phyloP scores from a whole-genome alignment of 1,140 invertebrate species.

The Drosophila ogumai region DNA sequence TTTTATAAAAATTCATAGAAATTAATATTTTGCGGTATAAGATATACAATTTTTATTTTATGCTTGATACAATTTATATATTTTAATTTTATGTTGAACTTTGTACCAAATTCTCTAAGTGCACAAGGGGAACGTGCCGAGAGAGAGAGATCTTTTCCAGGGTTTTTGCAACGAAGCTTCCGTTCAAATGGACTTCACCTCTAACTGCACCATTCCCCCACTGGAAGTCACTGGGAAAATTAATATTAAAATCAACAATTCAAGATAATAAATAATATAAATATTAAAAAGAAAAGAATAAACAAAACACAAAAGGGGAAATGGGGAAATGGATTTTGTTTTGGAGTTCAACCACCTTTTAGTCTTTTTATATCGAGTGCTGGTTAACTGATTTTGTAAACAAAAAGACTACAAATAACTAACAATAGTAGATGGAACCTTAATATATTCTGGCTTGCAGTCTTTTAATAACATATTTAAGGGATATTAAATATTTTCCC shows the following conservation, averaged over 20 bases:
- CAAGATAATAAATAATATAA: too few species aligned
- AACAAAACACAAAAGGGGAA: neutral
- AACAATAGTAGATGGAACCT: neutral
- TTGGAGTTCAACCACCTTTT: neutral
- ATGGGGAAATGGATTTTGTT: conserved; percentile 3
- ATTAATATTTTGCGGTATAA: neutral
- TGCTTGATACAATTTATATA: too few species aligned
- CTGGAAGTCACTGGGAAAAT: neutral
- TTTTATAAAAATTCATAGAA: neutral
- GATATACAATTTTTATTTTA: neutral
- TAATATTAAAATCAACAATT: neutral
- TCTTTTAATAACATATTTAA: neutral
- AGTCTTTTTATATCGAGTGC: conserved; percentile 1
- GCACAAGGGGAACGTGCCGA: conserved; percentile 22
- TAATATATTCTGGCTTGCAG: conserved; percentile 1
- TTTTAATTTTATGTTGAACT: neutral
- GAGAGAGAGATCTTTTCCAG: conserved; percentile 27
- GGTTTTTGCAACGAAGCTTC: conserved; percentile 12
- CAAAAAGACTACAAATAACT: neutral
- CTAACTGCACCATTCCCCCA: neutral
- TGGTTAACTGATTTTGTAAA: conserved; percentile 16
- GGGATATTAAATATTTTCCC: neutral
- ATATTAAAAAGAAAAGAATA: neutral
- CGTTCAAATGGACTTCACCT: conserved; percentile 13
- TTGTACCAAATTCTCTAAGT: neutral